phyloP scores from a whole-genome alignment of 2,888 invertebrate genomes.

The Ischnus inquisitorius region DNA sequence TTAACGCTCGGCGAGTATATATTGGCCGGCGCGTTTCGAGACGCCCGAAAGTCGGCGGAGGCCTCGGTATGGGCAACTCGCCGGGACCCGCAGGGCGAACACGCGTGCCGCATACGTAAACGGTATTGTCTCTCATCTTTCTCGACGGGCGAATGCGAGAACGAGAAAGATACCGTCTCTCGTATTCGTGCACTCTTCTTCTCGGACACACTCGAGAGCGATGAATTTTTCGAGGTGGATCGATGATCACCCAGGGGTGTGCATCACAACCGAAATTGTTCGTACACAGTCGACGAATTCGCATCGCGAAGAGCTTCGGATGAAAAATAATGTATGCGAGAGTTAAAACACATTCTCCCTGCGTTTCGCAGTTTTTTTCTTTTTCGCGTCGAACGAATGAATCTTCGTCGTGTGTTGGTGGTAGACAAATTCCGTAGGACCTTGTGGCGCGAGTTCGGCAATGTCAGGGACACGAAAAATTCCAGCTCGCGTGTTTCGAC shows the following conservation, averaged over 20 bases:
- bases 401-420: conserved; percentile 34
- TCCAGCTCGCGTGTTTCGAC: conserved; percentile 35
- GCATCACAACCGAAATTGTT: conserved; percentile 19
- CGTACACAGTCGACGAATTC: neutral
- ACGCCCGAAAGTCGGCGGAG: conserved; percentile 64
- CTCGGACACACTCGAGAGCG: conserved; percentile 38
- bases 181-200: conserved; percentile 9
- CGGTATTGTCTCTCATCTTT: conserved; percentile 60
- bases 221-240: conserved; percentile 64
- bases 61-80: conserved; percentile 74
- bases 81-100: conserved; percentile 61
- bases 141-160: conserved; percentile 14
- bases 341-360: conserved; percentile 46
- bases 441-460: conserved; percentile 56
- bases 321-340: conserved; percentile 51
- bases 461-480: conserved; percentile 67
- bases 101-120: conserved; percentile 79
- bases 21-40: conserved; percentile 38
- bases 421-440: conserved; percentile 59
- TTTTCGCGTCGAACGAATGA: conserved; percentile 12
- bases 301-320: conserved; percentile 18
- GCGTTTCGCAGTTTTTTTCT: conserved; percentile 9
- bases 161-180: neutral
- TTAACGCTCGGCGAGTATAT: neutral
- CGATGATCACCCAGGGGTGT: conserved; percentile 57